phyloP scores from a whole-genome alignment of 2,888 invertebrate species.

The Sesia bembeciformis region DNA sequence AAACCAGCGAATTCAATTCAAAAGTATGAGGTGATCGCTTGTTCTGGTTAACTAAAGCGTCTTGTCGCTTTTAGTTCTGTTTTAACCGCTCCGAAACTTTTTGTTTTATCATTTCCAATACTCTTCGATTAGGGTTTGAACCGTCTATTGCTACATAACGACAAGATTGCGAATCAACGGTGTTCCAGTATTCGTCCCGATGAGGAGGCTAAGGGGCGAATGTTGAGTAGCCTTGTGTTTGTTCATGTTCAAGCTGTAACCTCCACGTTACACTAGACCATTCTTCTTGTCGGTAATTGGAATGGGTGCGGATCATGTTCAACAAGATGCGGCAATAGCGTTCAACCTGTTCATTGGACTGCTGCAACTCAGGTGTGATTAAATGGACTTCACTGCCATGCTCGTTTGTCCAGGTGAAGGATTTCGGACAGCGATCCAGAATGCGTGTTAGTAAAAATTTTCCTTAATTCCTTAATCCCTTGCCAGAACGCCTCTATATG shows the following conservation, averaged over 20 bases:
- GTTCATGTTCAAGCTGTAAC: slow-evolving; percentile 11
- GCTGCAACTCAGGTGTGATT: slow-evolving; percentile 18
- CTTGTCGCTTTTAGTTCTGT: too few species aligned
- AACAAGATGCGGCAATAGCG: slow-evolving; percentile 10
- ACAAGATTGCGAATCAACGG: slow-evolving; percentile 8
- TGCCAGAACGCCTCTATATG: too few species aligned
- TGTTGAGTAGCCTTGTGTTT: slow-evolving; percentile 9
- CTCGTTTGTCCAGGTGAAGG: slow-evolving; percentile 3
- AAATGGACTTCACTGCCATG: slow-evolving; percentile 11
- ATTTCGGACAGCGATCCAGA: too few species aligned
- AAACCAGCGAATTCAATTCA: too few species aligned
- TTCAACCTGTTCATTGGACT: slow-evolving; percentile 11
- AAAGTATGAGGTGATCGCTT: too few species aligned
- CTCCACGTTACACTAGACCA: slow-evolving; percentile 2
- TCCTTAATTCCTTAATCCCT: too few species aligned
- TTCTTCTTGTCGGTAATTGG: neutral
- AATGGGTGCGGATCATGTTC: slow-evolving; percentile 8
- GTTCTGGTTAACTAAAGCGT: too few species aligned
- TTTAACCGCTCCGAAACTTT: neutral
- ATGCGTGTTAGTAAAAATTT: too few species aligned
- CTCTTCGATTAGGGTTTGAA: too few species aligned
- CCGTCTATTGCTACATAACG: too few species aligned
- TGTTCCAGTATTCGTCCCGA: slow-evolving; percentile 9
- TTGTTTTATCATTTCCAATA: too few species aligned
- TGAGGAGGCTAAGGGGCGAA: slow-evolving; percentile 10